Percentiles rank a stretch among this genome's conserved stretches.
Evolutionary conservation across 1,140 invertebrate species (phyloP).

Genomic region (Nomia melanderi): DNA sequence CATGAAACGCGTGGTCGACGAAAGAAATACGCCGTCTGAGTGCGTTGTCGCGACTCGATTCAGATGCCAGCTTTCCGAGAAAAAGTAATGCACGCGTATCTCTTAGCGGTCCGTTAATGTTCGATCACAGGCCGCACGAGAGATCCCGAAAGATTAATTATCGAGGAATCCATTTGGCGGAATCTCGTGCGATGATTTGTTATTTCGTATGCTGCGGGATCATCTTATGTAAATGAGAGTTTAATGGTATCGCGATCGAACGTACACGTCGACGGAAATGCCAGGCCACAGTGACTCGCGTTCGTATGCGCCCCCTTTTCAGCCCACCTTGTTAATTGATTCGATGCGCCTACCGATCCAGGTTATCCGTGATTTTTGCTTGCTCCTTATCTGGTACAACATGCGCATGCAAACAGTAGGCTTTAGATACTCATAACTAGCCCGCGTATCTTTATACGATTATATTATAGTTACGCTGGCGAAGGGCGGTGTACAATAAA

Average conservation of each 20-base stretch:
- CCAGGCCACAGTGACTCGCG: neutral
- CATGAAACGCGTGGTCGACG: neutral
- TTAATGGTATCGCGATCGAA: conserved; percentile 41
- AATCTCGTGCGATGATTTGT: conserved; percentile 61
- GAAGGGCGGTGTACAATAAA: too few species aligned
- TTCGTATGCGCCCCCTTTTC: neutral
- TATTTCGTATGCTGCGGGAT: conserved; percentile 26
- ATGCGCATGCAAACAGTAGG: neutral
- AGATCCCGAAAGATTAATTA: conserved; percentile 61
- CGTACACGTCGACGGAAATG: conserved; percentile 21
- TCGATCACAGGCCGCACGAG: neutral
- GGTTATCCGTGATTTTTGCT: neutral
- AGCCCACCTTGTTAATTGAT: conserved; percentile 34
- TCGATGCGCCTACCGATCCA: neutral
- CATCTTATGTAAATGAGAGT: conserved; percentile 32
- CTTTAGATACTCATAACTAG: neutral
- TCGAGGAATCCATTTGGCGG: conserved; percentile 63
- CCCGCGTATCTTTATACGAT: too few species aligned
- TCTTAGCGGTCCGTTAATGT: neutral
- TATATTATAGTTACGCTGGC: too few species aligned
- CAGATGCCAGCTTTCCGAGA: neutral
- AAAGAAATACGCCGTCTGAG: neutral
- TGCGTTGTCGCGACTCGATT: neutral
- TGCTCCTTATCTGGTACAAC: neutral
- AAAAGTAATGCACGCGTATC: neutral